A percentile compares a stretch with the other conserved stretches of the same genome.
These are phyloP conservation scores for Cremastinae sp. DNA, from an alignment of 2,888 invertebrate genomes.

Conservation along the genomic window DNA sequence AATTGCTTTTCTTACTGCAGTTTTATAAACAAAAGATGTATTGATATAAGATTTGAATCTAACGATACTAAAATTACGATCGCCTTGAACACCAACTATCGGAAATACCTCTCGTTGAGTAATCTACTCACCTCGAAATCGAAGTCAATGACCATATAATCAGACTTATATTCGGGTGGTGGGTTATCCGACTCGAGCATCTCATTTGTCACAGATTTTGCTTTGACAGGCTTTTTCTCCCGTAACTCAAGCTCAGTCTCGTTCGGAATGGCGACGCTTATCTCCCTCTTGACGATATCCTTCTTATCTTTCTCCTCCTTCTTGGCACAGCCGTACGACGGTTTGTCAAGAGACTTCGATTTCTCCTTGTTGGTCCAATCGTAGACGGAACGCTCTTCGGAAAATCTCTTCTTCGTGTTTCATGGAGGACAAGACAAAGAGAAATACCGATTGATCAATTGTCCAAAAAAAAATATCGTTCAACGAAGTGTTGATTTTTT, in stretches of 20 bases:
- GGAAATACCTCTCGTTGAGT: conserved; percentile 33
- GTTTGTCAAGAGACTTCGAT: conserved; percentile 77
- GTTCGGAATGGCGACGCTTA: conserved; percentile 68
- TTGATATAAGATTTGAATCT: too few species aligned
- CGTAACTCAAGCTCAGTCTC: conserved; percentile 64
- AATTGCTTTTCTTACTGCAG: too few species aligned
- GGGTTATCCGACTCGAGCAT: conserved; percentile 78
- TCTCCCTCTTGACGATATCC: conserved; percentile 73
- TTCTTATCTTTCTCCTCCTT: conserved; percentile 76
- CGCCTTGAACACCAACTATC: too few species aligned
- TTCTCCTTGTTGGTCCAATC: conserved; percentile 79
- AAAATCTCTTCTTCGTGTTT: conserved; percentile 72
- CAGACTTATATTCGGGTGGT: conserved; percentile 78
- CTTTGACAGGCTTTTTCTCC: conserved; percentile 64
- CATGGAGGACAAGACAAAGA: conserved; percentile 32
- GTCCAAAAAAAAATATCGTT: neutral
- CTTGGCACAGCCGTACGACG: conserved; percentile 70
- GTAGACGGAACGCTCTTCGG: conserved; percentile 74
- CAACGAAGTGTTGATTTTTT: neutral
- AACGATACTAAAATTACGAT: too few species aligned
- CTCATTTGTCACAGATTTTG: conserved; percentile 75
- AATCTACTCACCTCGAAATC: conserved; percentile 73
- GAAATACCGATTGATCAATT: conserved; percentile 46
- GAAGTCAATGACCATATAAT: conserved; percentile 81
- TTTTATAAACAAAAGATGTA: too few species aligned